These are phyloP conservation scores for Megalops atlanticus DNA, from an alignment of 2,113 vertebrate species.

Conservation along the genomic window DNA sequence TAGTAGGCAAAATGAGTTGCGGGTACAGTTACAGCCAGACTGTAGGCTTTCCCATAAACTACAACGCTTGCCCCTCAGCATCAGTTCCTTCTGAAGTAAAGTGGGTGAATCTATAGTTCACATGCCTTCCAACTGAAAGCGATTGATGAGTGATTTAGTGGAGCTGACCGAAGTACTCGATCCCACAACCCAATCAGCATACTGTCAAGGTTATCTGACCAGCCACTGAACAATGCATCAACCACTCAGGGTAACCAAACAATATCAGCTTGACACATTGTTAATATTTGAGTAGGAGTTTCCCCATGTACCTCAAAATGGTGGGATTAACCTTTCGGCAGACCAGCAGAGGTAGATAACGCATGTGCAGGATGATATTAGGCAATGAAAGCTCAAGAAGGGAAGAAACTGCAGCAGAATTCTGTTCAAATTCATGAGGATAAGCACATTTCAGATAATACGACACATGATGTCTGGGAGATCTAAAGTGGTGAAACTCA, in stretches of 20 bases:
- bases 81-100: too few relatives aligned
- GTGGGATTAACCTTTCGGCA: slow-evolving; percentile 59
- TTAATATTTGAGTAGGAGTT: slow-evolving; percentile 56
- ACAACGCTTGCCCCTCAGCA: too few relatives aligned
- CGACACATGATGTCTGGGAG: background rate
- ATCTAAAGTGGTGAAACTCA: background rate
- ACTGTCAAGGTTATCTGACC: slow-evolving; percentile 25
- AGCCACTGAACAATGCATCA: slow-evolving; percentile 30
- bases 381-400: too few relatives aligned
- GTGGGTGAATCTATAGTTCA: background rate
- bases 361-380: slow-evolving; percentile 33
- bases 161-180: slow-evolving; percentile 3
- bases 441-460: slow-evolving; percentile 5
- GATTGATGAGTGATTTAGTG: slow-evolving; percentile 11
- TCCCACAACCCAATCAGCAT: slow-evolving; percentile 28
- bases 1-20: too few relatives aligned
- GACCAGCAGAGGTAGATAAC: slow-evolving; percentile 42
- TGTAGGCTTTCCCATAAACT: too few relatives aligned
- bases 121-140: slow-evolving; percentile 3
- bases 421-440: background rate
- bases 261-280: slow-evolving; percentile 43
- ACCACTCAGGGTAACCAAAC: slow-evolving; percentile 54
- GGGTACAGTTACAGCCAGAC: too few relatives aligned
- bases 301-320: slow-evolving; percentile 40
- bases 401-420: background rate